phyloP scores from a whole-genome alignment of 1,140 invertebrate genomes.

The Anthonomus grandis region DNA sequence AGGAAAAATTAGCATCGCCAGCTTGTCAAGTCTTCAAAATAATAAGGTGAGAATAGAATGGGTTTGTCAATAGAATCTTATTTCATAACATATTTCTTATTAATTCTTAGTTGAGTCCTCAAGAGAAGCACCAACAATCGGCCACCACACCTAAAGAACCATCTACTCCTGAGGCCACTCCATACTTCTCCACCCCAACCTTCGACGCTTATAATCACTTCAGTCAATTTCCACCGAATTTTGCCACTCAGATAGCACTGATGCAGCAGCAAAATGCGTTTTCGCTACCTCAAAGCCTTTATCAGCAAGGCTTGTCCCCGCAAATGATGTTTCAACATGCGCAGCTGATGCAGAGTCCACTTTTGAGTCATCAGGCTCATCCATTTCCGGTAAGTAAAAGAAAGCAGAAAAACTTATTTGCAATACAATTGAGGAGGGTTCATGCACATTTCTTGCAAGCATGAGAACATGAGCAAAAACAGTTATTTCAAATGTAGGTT shows the following conservation, averaged over 20 bases:
- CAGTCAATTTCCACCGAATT: conserved; percentile 44
- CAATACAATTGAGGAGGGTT: no score
- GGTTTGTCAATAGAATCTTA: no score
- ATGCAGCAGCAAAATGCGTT: conserved; percentile 46
- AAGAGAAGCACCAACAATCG: conserved; percentile 6
- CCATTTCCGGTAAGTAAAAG: conserved; percentile 15
- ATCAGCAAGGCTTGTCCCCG: conserved; percentile 38
- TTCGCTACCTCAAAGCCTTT: conserved; percentile 42
- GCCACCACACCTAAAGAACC: conserved; percentile 10
- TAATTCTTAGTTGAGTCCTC: background rate
- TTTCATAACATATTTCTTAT: background rate
- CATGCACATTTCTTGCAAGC: no score
- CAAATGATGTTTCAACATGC: conserved; percentile 47
- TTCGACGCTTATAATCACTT: conserved; percentile 47
- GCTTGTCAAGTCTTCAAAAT: conserved; percentile 41
- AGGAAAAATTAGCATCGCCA: conserved; percentile 44
- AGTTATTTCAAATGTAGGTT: no score
- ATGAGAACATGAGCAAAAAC: no score
- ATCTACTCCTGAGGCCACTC: conserved; percentile 32
- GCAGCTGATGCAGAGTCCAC: conserved; percentile 44
- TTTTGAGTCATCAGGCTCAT: conserved; percentile 35
- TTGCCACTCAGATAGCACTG: conserved; percentile 43
- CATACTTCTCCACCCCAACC: conserved; percentile 40
- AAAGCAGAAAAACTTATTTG: no score
- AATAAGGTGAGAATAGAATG: conserved; percentile 13